Conservation (phyloP, 2,113 vertebrate species). For the Podarcis cretensis region DNA sequence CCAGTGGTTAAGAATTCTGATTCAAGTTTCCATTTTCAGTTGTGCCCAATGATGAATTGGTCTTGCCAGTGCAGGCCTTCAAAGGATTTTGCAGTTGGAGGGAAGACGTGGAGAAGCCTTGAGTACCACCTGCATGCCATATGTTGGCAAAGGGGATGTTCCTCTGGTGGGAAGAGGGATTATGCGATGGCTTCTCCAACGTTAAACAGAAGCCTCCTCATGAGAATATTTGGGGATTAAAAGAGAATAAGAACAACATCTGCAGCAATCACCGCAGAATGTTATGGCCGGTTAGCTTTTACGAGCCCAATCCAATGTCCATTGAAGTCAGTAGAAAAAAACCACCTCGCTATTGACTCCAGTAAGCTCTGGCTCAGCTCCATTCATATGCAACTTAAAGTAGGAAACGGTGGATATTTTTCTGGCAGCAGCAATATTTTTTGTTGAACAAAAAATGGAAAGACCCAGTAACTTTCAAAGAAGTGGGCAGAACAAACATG, state of each 20-base stretch:
- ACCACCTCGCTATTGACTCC: conserved; percentile 7
- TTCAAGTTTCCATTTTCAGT: neutral
- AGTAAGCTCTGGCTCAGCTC: neutral
- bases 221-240: conserved; percentile 8
- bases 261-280: neutral
- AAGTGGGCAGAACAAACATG: neutral
- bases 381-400: neutral
- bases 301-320: neutral
- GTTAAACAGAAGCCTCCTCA: conserved; percentile 16
- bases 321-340: conserved; percentile 6
- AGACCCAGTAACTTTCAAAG: neutral
- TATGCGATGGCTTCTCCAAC: conserved; percentile 1
- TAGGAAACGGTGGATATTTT: neutral
- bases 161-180: neutral
- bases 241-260: neutral
- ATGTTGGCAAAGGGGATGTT: neutral
- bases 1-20: neutral
- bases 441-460: neutral
- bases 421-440: neutral
- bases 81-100: conserved; percentile 10
- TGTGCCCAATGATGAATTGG: conserved; percentile 9
- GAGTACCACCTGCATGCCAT: conserved; percentile 2
- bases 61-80: neutral
- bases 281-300: neutral
- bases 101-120: neutral